Evolutionary conservation across 2,888 invertebrate genomes (phyloP).

Genomic region (Cantharis flavilabris): DNA sequence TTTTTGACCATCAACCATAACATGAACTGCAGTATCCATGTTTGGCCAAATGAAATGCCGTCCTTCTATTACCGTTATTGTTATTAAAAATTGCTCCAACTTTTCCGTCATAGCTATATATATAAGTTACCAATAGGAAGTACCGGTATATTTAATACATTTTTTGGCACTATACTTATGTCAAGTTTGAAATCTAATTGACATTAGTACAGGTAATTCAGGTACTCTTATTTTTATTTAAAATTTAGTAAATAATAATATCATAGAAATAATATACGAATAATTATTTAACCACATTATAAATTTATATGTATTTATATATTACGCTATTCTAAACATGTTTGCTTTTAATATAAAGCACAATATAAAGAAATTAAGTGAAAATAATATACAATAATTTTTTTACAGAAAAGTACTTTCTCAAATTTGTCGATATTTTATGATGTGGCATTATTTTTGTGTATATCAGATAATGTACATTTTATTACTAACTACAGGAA

Average conservation of each 20-base stretch:
- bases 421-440: background rate
- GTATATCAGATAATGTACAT: constrained; percentile 13
- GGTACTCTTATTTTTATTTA: constrained; percentile 13
- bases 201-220: background rate
- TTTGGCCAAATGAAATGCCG: constrained; percentile 60
- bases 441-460: background rate
- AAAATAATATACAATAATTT: background rate
- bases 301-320: background rate
- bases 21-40: constrained; percentile 65
- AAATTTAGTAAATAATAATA: background rate
- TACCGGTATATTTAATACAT: background rate
- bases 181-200: background rate
- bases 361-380: background rate
- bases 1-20: constrained; percentile 65
- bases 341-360: background rate
- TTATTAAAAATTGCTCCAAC: constrained; percentile 61
- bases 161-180: background rate
- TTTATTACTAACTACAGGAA: constrained; percentile 31
- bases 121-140: background rate
- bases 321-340: background rate
- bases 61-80: constrained; percentile 70
- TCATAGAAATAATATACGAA: background rate
- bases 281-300: background rate
- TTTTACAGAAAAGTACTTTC: background rate
- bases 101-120: constrained; percentile 22